These are phyloP conservation scores for Mactra quadrangularis DNA, from an alignment of 1,140 invertebrate genomes.

Conservation along the genomic window DNA sequence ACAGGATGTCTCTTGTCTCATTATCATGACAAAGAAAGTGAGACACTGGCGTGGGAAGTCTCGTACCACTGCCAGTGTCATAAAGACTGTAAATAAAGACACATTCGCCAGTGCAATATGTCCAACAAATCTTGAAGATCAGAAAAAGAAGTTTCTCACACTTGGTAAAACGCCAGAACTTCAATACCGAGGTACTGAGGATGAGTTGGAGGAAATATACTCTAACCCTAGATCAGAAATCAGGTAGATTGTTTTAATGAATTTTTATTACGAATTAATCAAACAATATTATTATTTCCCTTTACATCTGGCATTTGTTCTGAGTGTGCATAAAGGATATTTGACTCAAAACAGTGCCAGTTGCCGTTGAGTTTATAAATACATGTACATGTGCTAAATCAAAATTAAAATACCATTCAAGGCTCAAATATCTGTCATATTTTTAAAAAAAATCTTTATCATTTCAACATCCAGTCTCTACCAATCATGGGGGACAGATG, in stretches of 20 bases:
- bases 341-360: too few relatives aligned
- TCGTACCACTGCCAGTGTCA: slow-evolving; percentile 53
- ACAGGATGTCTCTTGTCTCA: not conserved
- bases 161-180: slow-evolving; percentile 77
- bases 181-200: slow-evolving; percentile 69
- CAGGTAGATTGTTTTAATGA: not conserved
- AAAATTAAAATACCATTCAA: too few relatives aligned
- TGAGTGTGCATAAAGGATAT: too few relatives aligned
- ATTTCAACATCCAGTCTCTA: too few relatives aligned
- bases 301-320: too few relatives aligned
- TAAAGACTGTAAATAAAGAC: slow-evolving; percentile 59
- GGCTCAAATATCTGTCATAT: too few relatives aligned
- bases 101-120: slow-evolving; percentile 69
- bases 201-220: slow-evolving; percentile 70
- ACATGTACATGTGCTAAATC: too few relatives aligned
- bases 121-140: slow-evolving; percentile 78
- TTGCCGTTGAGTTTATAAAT: too few relatives aligned
- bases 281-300: too few relatives aligned
- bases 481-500: too few relatives aligned
- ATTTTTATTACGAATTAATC: too few relatives aligned
- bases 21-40: slow-evolving; percentile 57
- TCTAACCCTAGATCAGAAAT: slow-evolving; percentile 74
- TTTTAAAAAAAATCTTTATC: too few relatives aligned
- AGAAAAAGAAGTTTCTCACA: slow-evolving; percentile 77
- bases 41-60: slow-evolving; percentile 55